These are phyloP conservation scores for Cyprinodon diabolis DNA, from an alignment of 2,797 vertebrate species.

Conservation along the genomic window DNA sequence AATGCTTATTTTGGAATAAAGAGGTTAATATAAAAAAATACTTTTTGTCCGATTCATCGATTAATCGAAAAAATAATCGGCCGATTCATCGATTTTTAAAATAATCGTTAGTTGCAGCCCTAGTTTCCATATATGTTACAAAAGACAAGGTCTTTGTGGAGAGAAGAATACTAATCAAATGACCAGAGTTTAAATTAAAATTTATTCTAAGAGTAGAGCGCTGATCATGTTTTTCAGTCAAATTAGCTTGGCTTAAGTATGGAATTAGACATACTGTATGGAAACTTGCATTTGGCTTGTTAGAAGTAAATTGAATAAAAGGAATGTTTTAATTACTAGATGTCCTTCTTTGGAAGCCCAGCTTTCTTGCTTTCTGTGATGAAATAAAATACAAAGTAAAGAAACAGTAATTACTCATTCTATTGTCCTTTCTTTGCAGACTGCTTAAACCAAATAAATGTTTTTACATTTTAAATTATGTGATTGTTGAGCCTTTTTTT, in stretches of 20 bases:
- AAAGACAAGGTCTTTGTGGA: background rate
- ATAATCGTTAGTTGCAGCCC: too few species aligned
- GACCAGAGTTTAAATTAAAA: background rate
- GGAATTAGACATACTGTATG: background rate
- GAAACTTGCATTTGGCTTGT: background rate
- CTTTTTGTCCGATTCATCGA: too few species aligned
- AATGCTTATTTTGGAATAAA: too few species aligned
- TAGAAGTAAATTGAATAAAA: background rate
- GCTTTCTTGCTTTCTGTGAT: background rate
- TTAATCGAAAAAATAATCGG: too few species aligned
- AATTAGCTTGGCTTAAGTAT: background rate
- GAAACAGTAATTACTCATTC: background rate
- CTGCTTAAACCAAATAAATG: background rate
- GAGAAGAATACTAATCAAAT: background rate
- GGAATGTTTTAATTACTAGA: background rate
- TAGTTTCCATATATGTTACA: background rate
- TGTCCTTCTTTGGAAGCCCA: background rate
- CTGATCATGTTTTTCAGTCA: background rate
- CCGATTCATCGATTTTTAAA: too few species aligned
- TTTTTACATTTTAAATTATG: background rate
- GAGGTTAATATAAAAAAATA: too few species aligned
- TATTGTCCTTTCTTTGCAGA: background rate
- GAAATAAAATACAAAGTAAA: background rate
- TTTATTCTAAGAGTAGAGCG: background rate
- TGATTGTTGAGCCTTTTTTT: background rate